Conservation (phyloP, 1,140 invertebrate species). For the Cherax quadricarinatus region DNA sequence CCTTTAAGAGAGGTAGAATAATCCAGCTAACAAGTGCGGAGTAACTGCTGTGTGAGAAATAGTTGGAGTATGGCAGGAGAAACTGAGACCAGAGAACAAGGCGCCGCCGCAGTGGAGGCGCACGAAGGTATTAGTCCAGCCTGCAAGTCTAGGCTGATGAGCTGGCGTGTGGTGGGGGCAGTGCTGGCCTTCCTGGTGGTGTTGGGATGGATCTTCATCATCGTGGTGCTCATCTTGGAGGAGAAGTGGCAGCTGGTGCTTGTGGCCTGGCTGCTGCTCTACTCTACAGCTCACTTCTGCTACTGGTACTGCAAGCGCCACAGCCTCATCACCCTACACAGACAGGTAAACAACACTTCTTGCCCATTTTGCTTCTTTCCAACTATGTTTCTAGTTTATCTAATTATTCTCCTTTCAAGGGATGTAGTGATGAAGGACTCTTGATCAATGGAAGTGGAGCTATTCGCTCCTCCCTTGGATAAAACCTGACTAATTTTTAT, state of each 20-base stretch:
- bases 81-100: background rate
- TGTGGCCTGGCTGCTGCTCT: constrained; percentile 61
- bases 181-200: constrained; percentile 65
- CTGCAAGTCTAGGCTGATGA: constrained; percentile 51
- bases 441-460: too few species aligned
- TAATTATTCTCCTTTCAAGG: too few species aligned
- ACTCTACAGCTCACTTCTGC: constrained; percentile 62
- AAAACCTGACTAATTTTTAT: too few species aligned
- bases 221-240: constrained; percentile 62
- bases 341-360: constrained; percentile 40
- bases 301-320: constrained; percentile 70
- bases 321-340: constrained; percentile 49
- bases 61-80: background rate
- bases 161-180: constrained; percentile 50
- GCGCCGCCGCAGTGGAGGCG: background rate
- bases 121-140: constrained; percentile 17
- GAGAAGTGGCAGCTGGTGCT: constrained; percentile 65
- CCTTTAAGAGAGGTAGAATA: background rate
- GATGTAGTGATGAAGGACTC: background rate
- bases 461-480: too few species aligned
- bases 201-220: constrained; percentile 63
- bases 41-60: background rate
- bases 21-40: background rate
- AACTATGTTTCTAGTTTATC: background rate
- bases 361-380: background rate